Evolutionary conservation across 2,888 invertebrate genomes (phyloP).

Genomic region (Machimus rusticus): DNA sequence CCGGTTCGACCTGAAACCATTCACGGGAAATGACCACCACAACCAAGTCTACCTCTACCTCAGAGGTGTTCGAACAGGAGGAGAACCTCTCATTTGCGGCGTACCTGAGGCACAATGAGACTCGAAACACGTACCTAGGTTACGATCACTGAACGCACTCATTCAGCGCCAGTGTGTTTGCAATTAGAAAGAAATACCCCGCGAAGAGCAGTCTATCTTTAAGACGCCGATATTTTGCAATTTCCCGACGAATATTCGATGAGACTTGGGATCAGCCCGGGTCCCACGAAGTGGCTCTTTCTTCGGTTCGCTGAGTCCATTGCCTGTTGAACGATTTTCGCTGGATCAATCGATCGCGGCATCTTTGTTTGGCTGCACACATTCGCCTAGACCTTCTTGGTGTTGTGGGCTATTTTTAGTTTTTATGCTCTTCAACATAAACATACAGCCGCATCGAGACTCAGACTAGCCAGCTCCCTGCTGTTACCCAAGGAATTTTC

Average conservation of each 20-base stretch:
- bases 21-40: not conserved
- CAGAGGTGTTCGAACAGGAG: not conserved
- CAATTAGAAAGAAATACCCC: not conserved
- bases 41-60: not conserved
- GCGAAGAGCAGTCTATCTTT: not conserved
- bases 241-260: not conserved
- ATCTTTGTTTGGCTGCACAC: not conserved
- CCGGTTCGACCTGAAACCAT: constrained; percentile 14
- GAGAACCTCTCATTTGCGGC: not conserved
- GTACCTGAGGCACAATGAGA: not conserved
- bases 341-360: constrained; percentile 9
- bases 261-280: not conserved
- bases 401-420: constrained; percentile 33
- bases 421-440: not conserved
- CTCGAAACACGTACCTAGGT: not conserved
- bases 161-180: not conserved
- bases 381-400: not conserved
- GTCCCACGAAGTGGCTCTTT: not conserved
- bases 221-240: not conserved
- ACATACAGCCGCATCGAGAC: not conserved
- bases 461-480: not conserved
- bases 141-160: not conserved
- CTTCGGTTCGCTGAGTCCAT: not conserved
- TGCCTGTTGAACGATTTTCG: not conserved
- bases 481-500: constrained; percentile 6